Evolutionary conservation across 2,888 invertebrate species (phyloP), one percentile per base, ranked within the genome.

Genomic region (Herminia tarsipennalis): DNA sequence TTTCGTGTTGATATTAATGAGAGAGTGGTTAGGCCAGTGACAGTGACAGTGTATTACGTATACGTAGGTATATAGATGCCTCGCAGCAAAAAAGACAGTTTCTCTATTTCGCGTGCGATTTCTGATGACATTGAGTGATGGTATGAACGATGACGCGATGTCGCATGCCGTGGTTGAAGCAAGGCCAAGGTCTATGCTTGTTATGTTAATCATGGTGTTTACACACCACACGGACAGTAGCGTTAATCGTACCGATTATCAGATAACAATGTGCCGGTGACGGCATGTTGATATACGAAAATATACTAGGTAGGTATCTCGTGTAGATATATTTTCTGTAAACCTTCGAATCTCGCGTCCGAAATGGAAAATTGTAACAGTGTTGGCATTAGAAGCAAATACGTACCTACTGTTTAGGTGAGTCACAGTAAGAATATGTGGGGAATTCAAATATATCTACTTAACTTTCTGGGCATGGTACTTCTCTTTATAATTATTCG

Each of bases 161-260:
- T 39, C 51, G 47, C 56, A 51, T 37, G 44, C 56, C 71, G 29
- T 29, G 42, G 56, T 64, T 52, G 54, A 44, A 52, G 49, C 70
- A 83, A 82, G 82, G 86, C 76, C 82, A 83, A 80, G 83, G 83
- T 71, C 65, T 56, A 47, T 25, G 55, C 63, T 66, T 76, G 70
- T 80, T 80, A 79, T 78, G 81, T 76, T 81, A 83, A 81, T 74
- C 67, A 74, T 71, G 72, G 71, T 66, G 76, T 72, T 64, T 66
- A 66, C 66, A 61, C 66, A 61, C 50, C 56, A 36, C 46, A 39
- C 56, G 55, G 53, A 29, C 53, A 47, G 56, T 37, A 9, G 39
- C 47, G 48, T 24, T 59, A 56, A 33, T 21, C 13, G 13, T 13
- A 18, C n/a, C 9, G 5, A 35, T 24, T 24, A 24, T 24, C 35